Base-by-base conservation (phyloP, 1,140 invertebrate genomes). In the Drosophila rhopaloa region DNA sequence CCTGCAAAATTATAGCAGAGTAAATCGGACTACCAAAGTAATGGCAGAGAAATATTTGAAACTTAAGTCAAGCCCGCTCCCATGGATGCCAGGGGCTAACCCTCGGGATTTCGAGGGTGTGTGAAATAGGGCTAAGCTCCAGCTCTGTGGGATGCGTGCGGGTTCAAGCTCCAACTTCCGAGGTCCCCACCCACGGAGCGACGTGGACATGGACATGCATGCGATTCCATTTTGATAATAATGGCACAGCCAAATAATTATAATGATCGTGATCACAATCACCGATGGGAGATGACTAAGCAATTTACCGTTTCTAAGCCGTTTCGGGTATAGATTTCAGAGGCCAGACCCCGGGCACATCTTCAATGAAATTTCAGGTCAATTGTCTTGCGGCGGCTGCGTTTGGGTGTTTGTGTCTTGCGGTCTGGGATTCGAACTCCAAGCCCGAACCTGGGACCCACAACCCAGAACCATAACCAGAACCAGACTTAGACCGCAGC, bases 141-240 rank as follows among this genome's bases (percentile, higher is more conserved):
- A 14, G n/a, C 27, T n/a, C 13, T 50, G 27, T 5, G 27, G 60
- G 32, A 35, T 77, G 83, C 65, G 43, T 55, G 63, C 59, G 50
- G 43, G 51, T 74, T 76, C 61, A 75, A 50, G 43, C 7, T 7
- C 9, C 11, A 7, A 35, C 38, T 57, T 38, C 41, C 67, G 43
- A 43, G 47, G 9, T 32, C 47, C 27, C 48, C 27, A 14, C 48
- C 53, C 57, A 54, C 27, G 8, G 37, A 11, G 27, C 47, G 27
- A 50, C 47, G 47, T 50, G 47, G 47, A 68, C 65, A 54, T 51
- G 76, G 61, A 70, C 70, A 75, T 75, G 81, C 80, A 80, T 77
- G 83, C 84, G 84, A 88, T 88, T 88, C 70, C 84, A 88, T 88
- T 88, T 88, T 88, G 84, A 88, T 89, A 88, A 88, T 88, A 89